phyloP scores from a whole-genome alignment of 2,888 invertebrate species.

The Polyommatus icarus region DNA sequence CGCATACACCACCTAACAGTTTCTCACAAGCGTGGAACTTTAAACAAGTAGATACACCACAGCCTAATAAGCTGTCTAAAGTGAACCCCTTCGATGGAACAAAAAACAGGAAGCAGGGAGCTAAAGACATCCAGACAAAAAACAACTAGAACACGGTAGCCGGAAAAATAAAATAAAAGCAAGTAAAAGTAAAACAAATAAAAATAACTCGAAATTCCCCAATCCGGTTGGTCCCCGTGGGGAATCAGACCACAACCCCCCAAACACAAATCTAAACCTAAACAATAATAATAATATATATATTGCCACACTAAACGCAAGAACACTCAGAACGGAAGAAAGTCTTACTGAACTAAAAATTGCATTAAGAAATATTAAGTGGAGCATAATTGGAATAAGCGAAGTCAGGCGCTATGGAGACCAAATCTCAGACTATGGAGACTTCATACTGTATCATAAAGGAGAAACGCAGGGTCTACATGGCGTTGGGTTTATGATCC shows the following conservation, averaged over 20 bases:
- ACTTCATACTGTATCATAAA: conserved; percentile 24
- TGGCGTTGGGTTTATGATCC: conserved; percentile 29
- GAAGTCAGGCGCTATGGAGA: conserved; percentile 38
- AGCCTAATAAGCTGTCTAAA: not conserved
- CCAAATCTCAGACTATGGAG: conserved; percentile 12
- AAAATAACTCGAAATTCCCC: conserved; percentile 7
- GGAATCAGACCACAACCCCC: conserved; percentile 25
- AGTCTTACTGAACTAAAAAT: conserved; percentile 35
- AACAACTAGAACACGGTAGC: conserved; percentile 21
- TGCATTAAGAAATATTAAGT: conserved; percentile 32
- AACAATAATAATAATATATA: not conserved
- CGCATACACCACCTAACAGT: too few relatives aligned
- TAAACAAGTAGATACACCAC: too few relatives aligned
- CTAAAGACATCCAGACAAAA: conserved; percentile 5
- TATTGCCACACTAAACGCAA: conserved; percentile 23
- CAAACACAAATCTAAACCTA: conserved; percentile 27
- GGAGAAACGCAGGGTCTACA: conserved; percentile 28
- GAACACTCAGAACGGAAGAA: conserved; percentile 24
- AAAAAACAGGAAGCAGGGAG: conserved; percentile 11
- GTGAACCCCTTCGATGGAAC: not conserved
- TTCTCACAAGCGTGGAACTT: not conserved
- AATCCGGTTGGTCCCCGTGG: conserved; percentile 7
- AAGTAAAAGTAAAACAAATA: conserved; percentile 4
- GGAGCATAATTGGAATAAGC: conserved; percentile 37
- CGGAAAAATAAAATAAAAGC: conserved; percentile 26